Conservation (phyloP, 2,797 vertebrate species). For the Catostomus latipinnis region DNA sequence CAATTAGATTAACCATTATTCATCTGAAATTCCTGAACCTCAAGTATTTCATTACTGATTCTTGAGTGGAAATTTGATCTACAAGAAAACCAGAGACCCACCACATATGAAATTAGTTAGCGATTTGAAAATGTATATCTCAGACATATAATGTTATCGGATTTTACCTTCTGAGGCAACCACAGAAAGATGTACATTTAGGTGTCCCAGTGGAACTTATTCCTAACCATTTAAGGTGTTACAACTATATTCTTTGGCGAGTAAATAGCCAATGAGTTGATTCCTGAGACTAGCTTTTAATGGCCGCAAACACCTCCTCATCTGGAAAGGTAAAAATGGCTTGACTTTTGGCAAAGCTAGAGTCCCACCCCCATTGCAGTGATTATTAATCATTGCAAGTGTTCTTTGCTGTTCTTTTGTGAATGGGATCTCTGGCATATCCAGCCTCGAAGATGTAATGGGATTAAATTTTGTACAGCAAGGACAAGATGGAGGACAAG, state of each 20-base stretch:
- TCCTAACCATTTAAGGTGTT: neutral
- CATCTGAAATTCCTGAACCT: constrained; percentile 48
- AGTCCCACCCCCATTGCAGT: constrained; percentile 47
- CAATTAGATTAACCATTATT: constrained; percentile 57
- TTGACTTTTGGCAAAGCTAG: constrained; percentile 70
- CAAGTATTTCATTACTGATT: constrained; percentile 46
- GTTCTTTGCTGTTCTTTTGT: constrained; percentile 73
- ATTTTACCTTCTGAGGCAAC: too few species aligned
- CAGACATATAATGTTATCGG: too few species aligned
- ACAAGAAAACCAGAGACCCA: constrained; percentile 14
- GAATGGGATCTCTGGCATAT: constrained; percentile 62
- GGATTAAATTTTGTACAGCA: constrained; percentile 75
- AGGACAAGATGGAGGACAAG: constrained; percentile 74
- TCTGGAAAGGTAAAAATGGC: constrained; percentile 69
- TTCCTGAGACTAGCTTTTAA: constrained; percentile 59
- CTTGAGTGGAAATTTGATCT: constrained; percentile 22
- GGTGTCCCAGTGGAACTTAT: neutral
- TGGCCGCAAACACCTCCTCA: constrained; percentile 38
- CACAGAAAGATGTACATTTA: neutral
- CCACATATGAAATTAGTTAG: neutral
- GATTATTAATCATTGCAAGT: constrained; percentile 82
- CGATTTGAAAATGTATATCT: neutral
- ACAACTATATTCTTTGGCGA: constrained; percentile 39
- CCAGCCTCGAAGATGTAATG: constrained; percentile 63
- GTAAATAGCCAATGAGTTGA: constrained; percentile 51